Evolutionary conservation across 2,888 invertebrate genomes (phyloP), one percentile per base, ranked within the genome.

Genomic region (Teinopalpus imperialis): DNA sequence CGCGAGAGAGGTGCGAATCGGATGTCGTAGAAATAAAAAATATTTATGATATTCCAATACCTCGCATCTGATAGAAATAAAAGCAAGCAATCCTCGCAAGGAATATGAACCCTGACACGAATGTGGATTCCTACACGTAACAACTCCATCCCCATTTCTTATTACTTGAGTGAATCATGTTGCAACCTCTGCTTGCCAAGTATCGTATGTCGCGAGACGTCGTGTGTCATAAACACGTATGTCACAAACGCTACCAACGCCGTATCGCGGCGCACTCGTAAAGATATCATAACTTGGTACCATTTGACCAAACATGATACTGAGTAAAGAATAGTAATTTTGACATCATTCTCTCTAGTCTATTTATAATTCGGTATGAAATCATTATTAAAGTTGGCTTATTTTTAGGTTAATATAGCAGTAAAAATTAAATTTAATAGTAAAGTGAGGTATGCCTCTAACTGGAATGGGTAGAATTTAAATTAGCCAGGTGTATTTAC

Each of bases 141-240:
- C 74, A 68, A 68, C 69, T 68, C 66, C 59, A 66, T 75, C 78
- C 34, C 29, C 46, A 35, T 46, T 23, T 10, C 40, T 40, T 40
- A 46, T 39, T 26, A 3, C 36, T 12, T n/a, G 40, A 23, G 40
- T 46, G 45, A 40, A 27, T 39, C 18, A 45, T 45, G 37, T 26
- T 21, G 45, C 39, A 27, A 40, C 27, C 26, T 27, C 9, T 37
- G 10, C 21, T 34, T 76, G 75, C 74, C 75, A 74, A 74, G 83
- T 83, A 86, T 86, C 85, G 75, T 78, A 66, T 86, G 75, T 83
- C 86, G 61, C 66, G 69, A 61, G 61, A 63, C 68, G 59, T 61
- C 66, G 58, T 66, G 72, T 67, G 69, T 79, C 82, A 68, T 87
- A 85, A 87, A 86, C 74, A 73, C 75, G 78, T 75, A 74, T 74